Evolutionary conservation across 2,888 invertebrate genomes (phyloP).

Genomic region (Acholoe squamosa): DNA sequence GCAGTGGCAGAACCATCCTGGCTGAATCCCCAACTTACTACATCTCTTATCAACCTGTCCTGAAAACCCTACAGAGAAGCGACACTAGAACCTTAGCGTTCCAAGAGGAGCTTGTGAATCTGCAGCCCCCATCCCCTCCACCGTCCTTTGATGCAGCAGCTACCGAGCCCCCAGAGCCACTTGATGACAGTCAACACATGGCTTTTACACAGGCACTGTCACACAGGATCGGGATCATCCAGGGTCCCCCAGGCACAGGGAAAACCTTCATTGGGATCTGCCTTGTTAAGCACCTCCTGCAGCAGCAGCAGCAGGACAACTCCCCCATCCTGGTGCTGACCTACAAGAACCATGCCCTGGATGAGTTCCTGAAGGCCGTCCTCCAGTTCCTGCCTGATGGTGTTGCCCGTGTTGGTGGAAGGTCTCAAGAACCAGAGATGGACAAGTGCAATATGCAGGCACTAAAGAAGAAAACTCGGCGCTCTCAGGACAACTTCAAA

Average conservation of each 20-base stretch:
- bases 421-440: slow-evolving; percentile 67
- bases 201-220: slow-evolving; percentile 79
- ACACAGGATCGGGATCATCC: slow-evolving; percentile 80
- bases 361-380: slow-evolving; percentile 83
- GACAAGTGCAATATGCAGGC: background rate
- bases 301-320: slow-evolving; percentile 83
- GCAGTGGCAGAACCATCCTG: slow-evolving; percentile 84
- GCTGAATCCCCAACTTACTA: slow-evolving; percentile 90
- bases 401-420: slow-evolving; percentile 78
- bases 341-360: slow-evolving; percentile 83
- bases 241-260: slow-evolving; percentile 92
- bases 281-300: slow-evolving; percentile 87
- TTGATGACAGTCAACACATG: slow-evolving; percentile 78
- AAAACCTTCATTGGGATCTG: slow-evolving; percentile 92
- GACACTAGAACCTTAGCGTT: slow-evolving; percentile 87
- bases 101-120: slow-evolving; percentile 88
- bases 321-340: slow-evolving; percentile 81
- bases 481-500: background rate
- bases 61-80: slow-evolving; percentile 87
- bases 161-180: background rate
- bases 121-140: slow-evolving; percentile 73
- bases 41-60: slow-evolving; percentile 89
- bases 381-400: slow-evolving; percentile 73
- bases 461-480: background rate
- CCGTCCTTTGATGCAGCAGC: slow-evolving; percentile 73